These are phyloP conservation scores for Clarias batrachus DNA, from an alignment of 2,113 vertebrate species.

Conservation along the genomic window DNA sequence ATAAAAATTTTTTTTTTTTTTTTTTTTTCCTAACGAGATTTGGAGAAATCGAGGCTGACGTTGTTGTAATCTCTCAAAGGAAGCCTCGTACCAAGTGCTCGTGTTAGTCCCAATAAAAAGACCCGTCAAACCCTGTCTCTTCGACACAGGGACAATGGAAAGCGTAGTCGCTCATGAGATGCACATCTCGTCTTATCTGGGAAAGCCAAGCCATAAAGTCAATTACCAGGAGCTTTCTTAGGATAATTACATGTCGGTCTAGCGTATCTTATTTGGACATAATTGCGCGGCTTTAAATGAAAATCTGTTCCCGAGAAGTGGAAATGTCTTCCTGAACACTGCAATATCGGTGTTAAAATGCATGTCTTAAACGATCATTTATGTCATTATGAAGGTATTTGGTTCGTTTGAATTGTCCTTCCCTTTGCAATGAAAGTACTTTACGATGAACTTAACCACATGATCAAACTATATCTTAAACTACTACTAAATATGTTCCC, in stretches of 20 bases:
- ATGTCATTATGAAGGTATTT: slow-evolving; percentile 58
- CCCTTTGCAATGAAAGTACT: slow-evolving; percentile 48
- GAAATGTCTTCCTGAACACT: slow-evolving; percentile 60
- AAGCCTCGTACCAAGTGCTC: slow-evolving; percentile 5
- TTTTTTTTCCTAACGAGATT: not conserved
- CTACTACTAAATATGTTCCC: slow-evolving; percentile 72
- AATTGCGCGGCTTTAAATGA: slow-evolving; percentile 26
- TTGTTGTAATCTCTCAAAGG: slow-evolving; percentile 27
- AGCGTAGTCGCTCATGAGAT: slow-evolving; percentile 24
- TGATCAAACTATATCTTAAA: slow-evolving; percentile 60
- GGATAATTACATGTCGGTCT: slow-evolving; percentile 36
- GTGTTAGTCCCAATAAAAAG: slow-evolving; percentile 31
- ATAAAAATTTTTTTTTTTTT: too few relatives aligned
- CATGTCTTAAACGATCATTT: slow-evolving; percentile 41
- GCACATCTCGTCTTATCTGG: slow-evolving; percentile 31
- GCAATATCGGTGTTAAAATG: slow-evolving; percentile 34
- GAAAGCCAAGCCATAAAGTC: slow-evolving; percentile 33
- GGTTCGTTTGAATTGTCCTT: slow-evolving; percentile 55
- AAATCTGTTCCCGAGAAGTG: slow-evolving; percentile 35
- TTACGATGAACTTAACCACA: slow-evolving; percentile 47
- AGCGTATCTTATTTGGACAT: slow-evolving; percentile 36
- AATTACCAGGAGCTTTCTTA: slow-evolving; percentile 24
- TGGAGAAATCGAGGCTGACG: not conserved
- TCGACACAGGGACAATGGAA: slow-evolving; percentile 27
- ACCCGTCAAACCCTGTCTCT: slow-evolving; percentile 38